Evolutionary conservation across 1,140 invertebrate genomes (phyloP).

Genomic region (Microplitis mediator): DNA sequence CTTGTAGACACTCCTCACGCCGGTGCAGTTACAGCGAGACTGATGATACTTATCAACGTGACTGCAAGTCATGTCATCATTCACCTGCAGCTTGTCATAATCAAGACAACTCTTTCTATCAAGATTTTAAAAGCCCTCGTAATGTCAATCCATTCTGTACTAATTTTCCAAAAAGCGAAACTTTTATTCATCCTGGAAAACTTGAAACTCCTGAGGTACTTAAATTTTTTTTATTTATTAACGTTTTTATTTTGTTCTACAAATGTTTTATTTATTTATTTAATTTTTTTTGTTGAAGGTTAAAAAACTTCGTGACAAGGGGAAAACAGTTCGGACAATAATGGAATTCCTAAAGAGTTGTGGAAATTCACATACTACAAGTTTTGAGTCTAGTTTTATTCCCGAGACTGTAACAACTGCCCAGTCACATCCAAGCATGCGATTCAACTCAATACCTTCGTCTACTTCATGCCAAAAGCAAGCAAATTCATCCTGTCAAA

Average conservation of each 20-base stretch:
- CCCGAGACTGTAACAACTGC: conserved; percentile 3
- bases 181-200: no score
- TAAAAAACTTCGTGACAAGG: neutral
- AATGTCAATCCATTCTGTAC: no score
- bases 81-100: neutral
- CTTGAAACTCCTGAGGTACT: no score
- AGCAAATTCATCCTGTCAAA: neutral
- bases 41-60: neutral
- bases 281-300: neutral
- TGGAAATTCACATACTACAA: conserved; percentile 6
- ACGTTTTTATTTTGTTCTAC: no score
- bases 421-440: conserved; percentile 1
- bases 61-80: neutral
- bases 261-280: neutral
- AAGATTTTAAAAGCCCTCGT: no score
- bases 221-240: no score
- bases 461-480: neutral
- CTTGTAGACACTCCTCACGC: neutral
- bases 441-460: neutral
- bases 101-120: neutral
- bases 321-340: neutral
- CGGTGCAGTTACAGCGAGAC: neutral
- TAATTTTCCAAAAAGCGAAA: no score
- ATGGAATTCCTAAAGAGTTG: conserved; percentile 3
- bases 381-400: neutral